Conservation (phyloP, 2,113 vertebrate species). For the Xerus inauris region DNA sequence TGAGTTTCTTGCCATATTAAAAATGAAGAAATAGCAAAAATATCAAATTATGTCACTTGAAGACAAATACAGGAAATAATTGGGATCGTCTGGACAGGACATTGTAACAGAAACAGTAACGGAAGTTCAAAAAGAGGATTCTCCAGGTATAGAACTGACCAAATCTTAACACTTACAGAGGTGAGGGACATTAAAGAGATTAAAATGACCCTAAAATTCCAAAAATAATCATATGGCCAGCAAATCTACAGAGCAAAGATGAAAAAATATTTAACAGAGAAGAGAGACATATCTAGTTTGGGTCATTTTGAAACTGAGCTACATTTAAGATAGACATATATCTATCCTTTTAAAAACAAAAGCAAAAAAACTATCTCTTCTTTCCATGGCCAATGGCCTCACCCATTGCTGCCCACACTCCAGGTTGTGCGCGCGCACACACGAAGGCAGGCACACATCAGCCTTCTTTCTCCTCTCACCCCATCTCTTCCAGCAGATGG, state of each 20-base stretch:
- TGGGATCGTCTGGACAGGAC: background rate
- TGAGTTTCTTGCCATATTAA: background rate
- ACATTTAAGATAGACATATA: background rate
- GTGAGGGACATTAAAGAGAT: background rate
- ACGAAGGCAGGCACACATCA: background rate
- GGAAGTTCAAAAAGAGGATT: background rate
- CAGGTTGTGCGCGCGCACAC: background rate
- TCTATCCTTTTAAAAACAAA: background rate
- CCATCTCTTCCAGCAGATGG: background rate
- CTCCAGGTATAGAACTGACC: background rate
- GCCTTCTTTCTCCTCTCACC: background rate
- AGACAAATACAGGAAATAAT: background rate
- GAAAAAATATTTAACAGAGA: background rate
- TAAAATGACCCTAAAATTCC: background rate
- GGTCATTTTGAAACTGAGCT: background rate
- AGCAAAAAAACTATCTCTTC: background rate
- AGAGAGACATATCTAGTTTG: background rate
- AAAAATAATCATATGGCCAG: background rate
- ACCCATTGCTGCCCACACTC: background rate
- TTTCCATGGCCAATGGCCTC: background rate
- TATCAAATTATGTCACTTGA: background rate
- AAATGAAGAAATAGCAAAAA: background rate
- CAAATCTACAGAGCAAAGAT: background rate
- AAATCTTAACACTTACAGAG: background rate
- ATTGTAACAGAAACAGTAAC: background rate